Percentiles rank a stretch among this genome's conserved stretches.
Evolutionary conservation across 2,888 invertebrate genomes (phyloP).

Genomic region (Rhagophthalmus giganteus): DNA sequence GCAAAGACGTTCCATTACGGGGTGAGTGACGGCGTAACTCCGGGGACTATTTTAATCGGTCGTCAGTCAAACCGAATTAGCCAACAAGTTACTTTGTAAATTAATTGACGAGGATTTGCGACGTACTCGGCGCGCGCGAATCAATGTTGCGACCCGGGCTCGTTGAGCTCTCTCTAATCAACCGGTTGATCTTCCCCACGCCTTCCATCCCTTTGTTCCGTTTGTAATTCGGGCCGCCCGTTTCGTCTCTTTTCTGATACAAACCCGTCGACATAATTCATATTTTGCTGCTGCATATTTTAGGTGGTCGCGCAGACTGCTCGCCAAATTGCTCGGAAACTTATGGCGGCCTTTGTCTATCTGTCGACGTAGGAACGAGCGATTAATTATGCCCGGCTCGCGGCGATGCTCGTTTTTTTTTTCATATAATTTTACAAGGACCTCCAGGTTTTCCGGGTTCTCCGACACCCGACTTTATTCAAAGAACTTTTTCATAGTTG

Average conservation of each 20-base stretch:
- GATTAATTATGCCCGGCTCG: slow-evolving; percentile 31
- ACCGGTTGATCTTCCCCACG: slow-evolving; percentile 18
- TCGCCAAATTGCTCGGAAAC: slow-evolving; percentile 35
- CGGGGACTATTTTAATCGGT: slow-evolving; percentile 32
- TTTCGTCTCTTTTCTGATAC: too few relatives aligned
- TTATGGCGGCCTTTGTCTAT: slow-evolving; percentile 29
- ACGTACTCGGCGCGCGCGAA: slow-evolving; percentile 18
- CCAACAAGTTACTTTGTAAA: slow-evolving; percentile 32
- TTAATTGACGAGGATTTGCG: slow-evolving; percentile 32
- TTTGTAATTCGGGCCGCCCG: too few relatives aligned
- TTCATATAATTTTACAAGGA: slow-evolving; percentile 14
- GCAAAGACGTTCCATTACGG: slow-evolving; percentile 22
- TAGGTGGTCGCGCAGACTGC: slow-evolving; percentile 14
- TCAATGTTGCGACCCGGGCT: slow-evolving; percentile 12
- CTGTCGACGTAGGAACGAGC: slow-evolving; percentile 16
- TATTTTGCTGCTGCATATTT: slow-evolving; percentile 28
- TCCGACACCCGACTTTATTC: not conserved
- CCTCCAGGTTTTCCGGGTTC: slow-evolving; percentile 3
- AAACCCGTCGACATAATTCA: slow-evolving; percentile 20
- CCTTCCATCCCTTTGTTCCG: slow-evolving; percentile 18
- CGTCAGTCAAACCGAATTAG: slow-evolving; percentile 38
- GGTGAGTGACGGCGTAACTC: slow-evolving; percentile 16
- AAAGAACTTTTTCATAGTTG: slow-evolving; percentile 18
- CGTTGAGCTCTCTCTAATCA: slow-evolving; percentile 21
- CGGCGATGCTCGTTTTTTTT: slow-evolving; percentile 17